Conservation (phyloP, 2,113 vertebrate genomes). For the Chaetops frenatus region DNA sequence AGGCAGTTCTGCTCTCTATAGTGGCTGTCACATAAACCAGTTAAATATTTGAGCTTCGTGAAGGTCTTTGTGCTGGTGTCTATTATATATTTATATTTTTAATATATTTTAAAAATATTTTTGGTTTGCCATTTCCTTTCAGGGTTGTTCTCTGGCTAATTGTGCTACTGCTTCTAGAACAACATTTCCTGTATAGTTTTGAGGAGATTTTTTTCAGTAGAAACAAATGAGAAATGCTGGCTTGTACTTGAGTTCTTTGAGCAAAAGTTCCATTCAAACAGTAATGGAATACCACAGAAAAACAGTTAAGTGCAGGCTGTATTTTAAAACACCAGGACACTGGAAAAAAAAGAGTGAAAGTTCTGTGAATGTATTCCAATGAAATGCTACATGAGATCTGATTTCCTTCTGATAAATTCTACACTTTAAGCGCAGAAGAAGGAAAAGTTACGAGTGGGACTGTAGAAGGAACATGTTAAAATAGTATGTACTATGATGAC, state of each 20-base stretch:
- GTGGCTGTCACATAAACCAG: constrained; percentile 25
- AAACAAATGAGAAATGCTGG: background rate
- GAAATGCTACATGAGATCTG: background rate
- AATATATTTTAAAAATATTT: background rate
- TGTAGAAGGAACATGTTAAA: background rate
- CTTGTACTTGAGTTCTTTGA: background rate
- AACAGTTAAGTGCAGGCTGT: background rate
- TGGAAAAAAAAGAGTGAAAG: background rate
- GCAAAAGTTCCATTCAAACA: background rate
- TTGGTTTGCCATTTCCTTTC: background rate
- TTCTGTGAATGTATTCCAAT: background rate
- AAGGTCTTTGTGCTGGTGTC: background rate
- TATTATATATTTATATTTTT: background rate
- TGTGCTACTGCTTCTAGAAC: background rate
- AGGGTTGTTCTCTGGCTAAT: background rate
- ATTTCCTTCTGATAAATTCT: background rate
- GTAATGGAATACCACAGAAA: background rate
- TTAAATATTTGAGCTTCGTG: constrained; percentile 35
- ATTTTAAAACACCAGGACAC: background rate
- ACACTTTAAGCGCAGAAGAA: background rate
- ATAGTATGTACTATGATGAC: background rate
- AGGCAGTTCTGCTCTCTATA: constrained; percentile 26
- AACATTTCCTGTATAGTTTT: background rate
- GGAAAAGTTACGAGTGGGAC: background rate
- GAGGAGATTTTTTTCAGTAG: background rate